These are phyloP conservation scores for Trididemnum nubilum DNA, from an alignment of 23 tunicate genomes.

Conservation along the genomic window DNA sequence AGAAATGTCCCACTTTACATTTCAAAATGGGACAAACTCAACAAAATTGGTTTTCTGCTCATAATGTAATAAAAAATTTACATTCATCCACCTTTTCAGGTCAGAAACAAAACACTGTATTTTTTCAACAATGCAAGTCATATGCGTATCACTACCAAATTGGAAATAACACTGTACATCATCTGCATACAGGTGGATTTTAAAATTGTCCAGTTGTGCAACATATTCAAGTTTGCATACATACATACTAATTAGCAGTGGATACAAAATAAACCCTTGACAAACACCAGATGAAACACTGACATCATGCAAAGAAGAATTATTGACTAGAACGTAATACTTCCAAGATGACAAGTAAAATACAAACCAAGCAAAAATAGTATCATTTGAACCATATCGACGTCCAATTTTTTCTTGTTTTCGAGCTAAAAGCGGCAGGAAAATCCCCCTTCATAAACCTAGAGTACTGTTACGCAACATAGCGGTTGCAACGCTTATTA, in stretches of 20 bases:
- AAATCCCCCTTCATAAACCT: too few species aligned
- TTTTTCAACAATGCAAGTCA: background rate
- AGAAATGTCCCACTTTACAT: background rate
- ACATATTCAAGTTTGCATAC: background rate
- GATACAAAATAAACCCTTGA: background rate
- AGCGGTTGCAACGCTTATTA: too few species aligned
- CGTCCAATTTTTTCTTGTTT: background rate
- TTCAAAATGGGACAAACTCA: background rate
- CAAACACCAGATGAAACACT: background rate
- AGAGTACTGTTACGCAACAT: too few species aligned
- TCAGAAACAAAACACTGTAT: background rate
- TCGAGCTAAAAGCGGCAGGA: too few species aligned
- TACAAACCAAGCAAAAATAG: background rate
- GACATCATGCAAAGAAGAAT: background rate
- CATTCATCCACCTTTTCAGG: background rate
- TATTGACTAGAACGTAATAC: background rate
- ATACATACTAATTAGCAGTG: background rate
- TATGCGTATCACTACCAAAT: background rate
- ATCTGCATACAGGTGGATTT: background rate
- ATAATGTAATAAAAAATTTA: background rate
- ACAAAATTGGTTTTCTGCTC: background rate
- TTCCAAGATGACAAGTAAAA: background rate
- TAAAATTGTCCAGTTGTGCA: background rate
- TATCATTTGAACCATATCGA: background rate
- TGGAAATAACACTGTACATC: background rate